A percentile compares a stretch with the other conserved stretches of the same genome.
phyloP scores from a whole-genome alignment of 2,797 vertebrate genomes.

The Gymnocypris eckloni region DNA sequence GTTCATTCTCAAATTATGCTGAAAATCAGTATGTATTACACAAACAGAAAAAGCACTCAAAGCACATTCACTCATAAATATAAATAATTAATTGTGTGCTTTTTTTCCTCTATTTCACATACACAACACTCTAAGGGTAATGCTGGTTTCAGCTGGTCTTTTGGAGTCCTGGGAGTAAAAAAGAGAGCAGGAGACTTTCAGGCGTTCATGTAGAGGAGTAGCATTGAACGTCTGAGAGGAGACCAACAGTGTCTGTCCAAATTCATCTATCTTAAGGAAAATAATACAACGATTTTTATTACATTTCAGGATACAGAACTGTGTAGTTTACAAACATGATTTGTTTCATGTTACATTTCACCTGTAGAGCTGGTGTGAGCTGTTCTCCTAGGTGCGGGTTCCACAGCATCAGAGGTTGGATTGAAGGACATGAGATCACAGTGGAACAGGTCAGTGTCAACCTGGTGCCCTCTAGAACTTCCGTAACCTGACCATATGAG shows the following conservation, averaged over 20 bases:
- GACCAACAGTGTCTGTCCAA: slow-evolving; percentile 14
- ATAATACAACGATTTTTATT: background rate
- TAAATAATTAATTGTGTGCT: background rate
- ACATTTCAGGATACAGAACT: background rate
- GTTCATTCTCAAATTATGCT: background rate
- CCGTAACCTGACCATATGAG: background rate
- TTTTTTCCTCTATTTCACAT: slow-evolving; percentile 13
- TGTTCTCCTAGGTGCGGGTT: background rate
- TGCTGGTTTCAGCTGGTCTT: background rate
- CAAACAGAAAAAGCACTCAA: background rate
- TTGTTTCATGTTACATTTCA: background rate
- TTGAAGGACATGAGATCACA: slow-evolving; percentile 20
- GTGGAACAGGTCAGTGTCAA: slow-evolving; percentile 19
- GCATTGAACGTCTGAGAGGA: slow-evolving; percentile 40
- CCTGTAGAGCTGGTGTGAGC: slow-evolving; percentile 8
- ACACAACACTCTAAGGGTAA: slow-evolving; percentile 32
- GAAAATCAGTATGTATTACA: background rate
- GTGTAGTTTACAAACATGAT: background rate
- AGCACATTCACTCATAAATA: background rate
- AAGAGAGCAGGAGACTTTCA: slow-evolving; percentile 29
- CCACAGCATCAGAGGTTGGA: slow-evolving; percentile 6
- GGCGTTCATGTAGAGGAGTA: background rate
- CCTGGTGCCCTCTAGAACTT: slow-evolving; percentile 18
- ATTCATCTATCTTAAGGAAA: slow-evolving; percentile 4
- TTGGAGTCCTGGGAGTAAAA: background rate